Percentiles rank a stretch among this genome's conserved stretches.
phyloP scores from a whole-genome alignment of 2,113 vertebrate genomes.

The Chloropsis hardwickii region DNA sequence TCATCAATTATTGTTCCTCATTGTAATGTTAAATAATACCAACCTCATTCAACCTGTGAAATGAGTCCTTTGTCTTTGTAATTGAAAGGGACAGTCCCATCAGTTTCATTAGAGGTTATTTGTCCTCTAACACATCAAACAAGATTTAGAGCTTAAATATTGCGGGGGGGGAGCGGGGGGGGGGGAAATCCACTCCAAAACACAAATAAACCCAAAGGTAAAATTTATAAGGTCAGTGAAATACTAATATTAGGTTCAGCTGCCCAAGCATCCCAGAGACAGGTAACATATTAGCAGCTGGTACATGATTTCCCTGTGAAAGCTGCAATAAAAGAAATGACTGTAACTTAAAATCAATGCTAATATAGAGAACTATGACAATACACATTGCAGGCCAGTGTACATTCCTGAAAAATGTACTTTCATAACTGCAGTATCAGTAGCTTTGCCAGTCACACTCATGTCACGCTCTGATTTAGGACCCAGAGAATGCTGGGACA shows the following conservation, averaged over 20 bases:
- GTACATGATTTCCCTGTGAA: not conserved
- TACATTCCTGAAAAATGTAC: slow-evolving; percentile 5
- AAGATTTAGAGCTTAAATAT: slow-evolving; percentile 39
- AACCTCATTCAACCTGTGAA: slow-evolving; percentile 41
- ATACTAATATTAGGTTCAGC: not conserved
- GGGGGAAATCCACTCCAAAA: not conserved
- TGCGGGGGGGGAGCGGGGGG: too few relatives aligned
- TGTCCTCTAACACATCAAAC: slow-evolving; percentile 20
- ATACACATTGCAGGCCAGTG: not conserved
- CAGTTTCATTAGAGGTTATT: slow-evolving; percentile 40
- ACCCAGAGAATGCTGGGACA: not conserved
- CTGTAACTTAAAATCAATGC: slow-evolving; percentile 33
- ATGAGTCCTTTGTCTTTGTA: slow-evolving; percentile 56
- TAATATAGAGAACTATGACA: slow-evolving; percentile 6
- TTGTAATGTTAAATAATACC: slow-evolving; percentile 39
- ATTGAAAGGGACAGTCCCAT: slow-evolving; percentile 56
- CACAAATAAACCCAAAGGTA: not conserved
- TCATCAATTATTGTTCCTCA: slow-evolving; percentile 34
- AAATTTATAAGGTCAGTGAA: slow-evolving; percentile 25
- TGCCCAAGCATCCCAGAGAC: not conserved
- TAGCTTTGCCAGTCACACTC: not conserved
- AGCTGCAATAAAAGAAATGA: not conserved
- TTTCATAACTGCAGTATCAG: not conserved
- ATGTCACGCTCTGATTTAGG: not conserved
- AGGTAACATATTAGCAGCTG: not conserved